Base-by-base conservation (phyloP, 1,140 invertebrate genomes). In the Scaptodrosophila lebanonensis region DNA sequence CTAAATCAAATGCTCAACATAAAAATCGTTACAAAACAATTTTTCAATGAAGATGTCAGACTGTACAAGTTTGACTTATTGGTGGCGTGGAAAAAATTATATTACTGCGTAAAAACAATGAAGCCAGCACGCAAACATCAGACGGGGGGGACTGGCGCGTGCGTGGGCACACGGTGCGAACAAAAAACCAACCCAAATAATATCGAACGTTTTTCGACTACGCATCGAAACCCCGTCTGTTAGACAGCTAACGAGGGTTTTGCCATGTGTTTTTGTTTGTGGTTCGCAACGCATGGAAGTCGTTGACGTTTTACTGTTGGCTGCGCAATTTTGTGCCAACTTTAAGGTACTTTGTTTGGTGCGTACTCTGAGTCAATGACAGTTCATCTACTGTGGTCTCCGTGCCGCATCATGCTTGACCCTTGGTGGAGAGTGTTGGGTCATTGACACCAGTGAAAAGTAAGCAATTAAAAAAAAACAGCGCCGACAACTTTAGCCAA, bases 321-420 rank as follows among this genome's bases (percentile, higher is more conserved):
- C 63, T 66, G 63, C 63, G 63, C 63, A 66, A 65, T 66, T 66
- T 22, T 53, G 49, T 33, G 11, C 15, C 29, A 52, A 56, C 62
- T 79, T 72, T 39, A 64, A 68, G 42, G 15, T 52, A n/a, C n/a
- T n/a, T n/a, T 38, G 39, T 49, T 59, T 38, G 29, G 17, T 66
- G 35, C 33, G 57, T 61, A n/a, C n/a, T n/a, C 57, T 75, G 69
- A 66, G 75, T 79, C 75, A 79, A 66, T 82, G 75, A 79, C 75
- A 82, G 76, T 82, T 63, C 69, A 70, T 40, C 47, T 47, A 27
- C 44, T 44, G 48, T 20, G 12, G 7, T 40, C 15, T 22, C 12
- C 39, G 62, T 17, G 54, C 65, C 54, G 47, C 73, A 64, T 77
- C 67, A 63, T 64, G 6, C 13, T 45, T 27, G 18, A 49, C n/a